Base-by-base conservation (phyloP, 1,140 invertebrate species). In the Kradibia gibbosae region DNA sequence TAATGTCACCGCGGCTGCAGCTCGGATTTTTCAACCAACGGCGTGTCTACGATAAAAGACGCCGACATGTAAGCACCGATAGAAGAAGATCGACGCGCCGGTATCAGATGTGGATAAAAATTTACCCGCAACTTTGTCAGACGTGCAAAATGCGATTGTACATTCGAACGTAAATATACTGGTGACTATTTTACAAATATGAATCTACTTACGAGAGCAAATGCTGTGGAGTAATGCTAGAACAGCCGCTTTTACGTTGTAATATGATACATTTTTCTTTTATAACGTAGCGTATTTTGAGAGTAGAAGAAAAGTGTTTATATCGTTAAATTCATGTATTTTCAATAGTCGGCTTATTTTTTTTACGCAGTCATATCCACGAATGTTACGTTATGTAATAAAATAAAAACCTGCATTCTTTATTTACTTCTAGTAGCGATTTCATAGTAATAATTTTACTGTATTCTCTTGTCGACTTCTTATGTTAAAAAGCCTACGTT, bases 11-110 rank as follows among this genome's bases (percentile, higher is more conserved):
- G 78, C 1, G 20, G 20, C 15, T 17, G 25, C 50, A 55, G 72
- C 60, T 76, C 13, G 72, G 62, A 81, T 81, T 81, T 70, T 72
- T 81, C 80, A 76, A 81, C 76, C 48, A 73, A 45, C 62, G 73
- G 10, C 45, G 57, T 31, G 22, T 55, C 22, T 2, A 15, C 60
- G 80, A 81, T 75, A 75, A 81, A 55, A 55, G 36, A 53, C 45
- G 39, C 15, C 25, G 72, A 55, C 8, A 0, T 13, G 2, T 13
- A 50, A 45, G n/a, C 7, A 28, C n/a, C 20, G 11, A n/a, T 22
- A 3, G 15, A 72, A 42, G 25, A 45, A 50, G 71, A 73, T 4
- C 31, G 31, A 22, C 42, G 22, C 31, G 34, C 45, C 31, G 17
- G 36, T 67, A 36, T 36, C 4, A 1, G 60, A 31, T 4, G 0